These are phyloP conservation scores for Hirtodrosophila histrioides DNA, from an alignment of 2,888 invertebrate species.

Conservation along the genomic window DNA sequence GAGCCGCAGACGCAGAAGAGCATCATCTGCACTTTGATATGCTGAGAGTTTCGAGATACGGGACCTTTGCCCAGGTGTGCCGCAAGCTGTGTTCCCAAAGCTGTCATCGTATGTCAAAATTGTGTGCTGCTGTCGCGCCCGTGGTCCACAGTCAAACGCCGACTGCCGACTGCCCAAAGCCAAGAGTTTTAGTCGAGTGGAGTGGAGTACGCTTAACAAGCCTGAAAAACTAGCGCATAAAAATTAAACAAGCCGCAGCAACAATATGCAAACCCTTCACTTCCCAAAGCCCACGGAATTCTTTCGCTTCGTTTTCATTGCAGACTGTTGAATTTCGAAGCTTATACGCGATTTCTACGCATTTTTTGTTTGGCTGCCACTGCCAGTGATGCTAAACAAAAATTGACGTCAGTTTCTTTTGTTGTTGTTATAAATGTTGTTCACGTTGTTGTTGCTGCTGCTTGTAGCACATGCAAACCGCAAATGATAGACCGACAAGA, in stretches of 20 bases:
- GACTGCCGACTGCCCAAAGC: too few species aligned
- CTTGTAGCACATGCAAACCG: conserved; percentile 53
- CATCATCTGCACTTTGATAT: neutral
- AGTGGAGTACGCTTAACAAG: conserved; percentile 34
- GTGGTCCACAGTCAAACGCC: too few species aligned
- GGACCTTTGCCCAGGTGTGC: conserved; percentile 6
- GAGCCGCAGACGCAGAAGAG: neutral
- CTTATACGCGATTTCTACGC: conserved; percentile 50
- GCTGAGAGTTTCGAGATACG: conserved; percentile 1
- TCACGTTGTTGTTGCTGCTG: conserved; percentile 10
- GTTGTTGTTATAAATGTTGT: conserved; percentile 1
- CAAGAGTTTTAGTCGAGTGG: neutral
- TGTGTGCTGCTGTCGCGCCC: conserved; percentile 11
- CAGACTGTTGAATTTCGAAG: conserved; percentile 51
- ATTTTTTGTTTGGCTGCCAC: conserved; percentile 8
- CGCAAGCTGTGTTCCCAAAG: conserved; percentile 23
- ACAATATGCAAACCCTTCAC: conserved; percentile 24
- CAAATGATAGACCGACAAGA: conserved; percentile 56
- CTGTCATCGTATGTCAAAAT: conserved; percentile 41
- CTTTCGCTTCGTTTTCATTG: conserved; percentile 31
- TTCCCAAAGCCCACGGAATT: neutral
- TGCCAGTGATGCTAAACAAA: conserved; percentile 22
- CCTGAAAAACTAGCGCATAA: conserved; percentile 46
- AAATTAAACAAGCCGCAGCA: conserved; percentile 66
- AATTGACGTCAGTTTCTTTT: conserved; percentile 29